These are phyloP conservation scores for Holacanthus passer DNA, from an alignment of 2,113 vertebrate species.

Conservation along the genomic window DNA sequence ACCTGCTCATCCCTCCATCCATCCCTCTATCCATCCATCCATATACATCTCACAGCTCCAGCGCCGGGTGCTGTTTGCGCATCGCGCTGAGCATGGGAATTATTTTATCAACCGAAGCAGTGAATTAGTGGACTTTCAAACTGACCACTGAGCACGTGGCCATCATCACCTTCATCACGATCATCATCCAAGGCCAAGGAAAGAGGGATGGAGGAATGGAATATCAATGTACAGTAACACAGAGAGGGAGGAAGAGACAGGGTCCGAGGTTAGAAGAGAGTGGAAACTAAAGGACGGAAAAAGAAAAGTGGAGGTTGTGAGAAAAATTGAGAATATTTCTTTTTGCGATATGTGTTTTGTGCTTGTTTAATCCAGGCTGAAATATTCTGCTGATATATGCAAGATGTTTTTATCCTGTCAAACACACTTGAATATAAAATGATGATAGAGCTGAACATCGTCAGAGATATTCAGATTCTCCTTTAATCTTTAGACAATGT, in stretches of 20 bases:
- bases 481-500: not conserved
- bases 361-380: not conserved
- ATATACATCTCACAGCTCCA: not conserved
- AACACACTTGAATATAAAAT: not conserved
- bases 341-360: not conserved
- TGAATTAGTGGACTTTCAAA: constrained; percentile 59
- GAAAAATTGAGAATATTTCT: not conserved
- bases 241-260: too few species aligned
- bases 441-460: not conserved
- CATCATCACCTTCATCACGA: constrained; percentile 16
- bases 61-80: not conserved
- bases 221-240: not conserved
- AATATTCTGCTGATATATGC: not conserved
- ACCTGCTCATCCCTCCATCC: not conserved
- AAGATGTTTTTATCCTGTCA: not conserved
- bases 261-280: not conserved
- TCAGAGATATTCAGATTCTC: not conserved
- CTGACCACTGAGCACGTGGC: constrained; percentile 35
- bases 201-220: not conserved
- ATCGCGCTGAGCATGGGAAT: constrained; percentile 33
- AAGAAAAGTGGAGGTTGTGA: too few species aligned
- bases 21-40: constrained; percentile 8
- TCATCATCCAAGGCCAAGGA: constrained; percentile 29
- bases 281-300: not conserved
- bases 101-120: constrained; percentile 58